These are phyloP conservation scores for Karalla daura DNA, from an alignment of 2,797 vertebrate species.

Conservation along the genomic window DNA sequence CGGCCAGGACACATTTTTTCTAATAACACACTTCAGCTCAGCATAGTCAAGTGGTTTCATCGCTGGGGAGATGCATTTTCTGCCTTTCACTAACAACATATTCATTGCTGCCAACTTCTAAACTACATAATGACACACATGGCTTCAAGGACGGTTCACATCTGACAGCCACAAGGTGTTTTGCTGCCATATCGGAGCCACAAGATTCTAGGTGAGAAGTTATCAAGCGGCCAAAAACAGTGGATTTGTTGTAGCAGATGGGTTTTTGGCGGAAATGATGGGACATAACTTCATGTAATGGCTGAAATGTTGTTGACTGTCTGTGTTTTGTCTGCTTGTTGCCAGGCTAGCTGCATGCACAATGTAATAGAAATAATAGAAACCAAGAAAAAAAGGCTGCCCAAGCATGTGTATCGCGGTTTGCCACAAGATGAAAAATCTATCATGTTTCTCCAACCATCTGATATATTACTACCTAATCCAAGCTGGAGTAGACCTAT, in stretches of 20 bases:
- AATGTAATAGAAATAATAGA: neutral
- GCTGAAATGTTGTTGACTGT: neutral
- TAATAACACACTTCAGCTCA: slow-evolving; percentile 43
- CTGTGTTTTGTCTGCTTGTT: neutral
- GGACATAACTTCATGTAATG: neutral
- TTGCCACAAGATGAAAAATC: no score
- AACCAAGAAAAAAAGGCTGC: neutral
- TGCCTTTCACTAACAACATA: slow-evolving; percentile 15
- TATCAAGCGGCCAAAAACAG: neutral
- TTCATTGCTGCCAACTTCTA: slow-evolving; percentile 3
- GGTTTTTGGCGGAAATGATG: neutral
- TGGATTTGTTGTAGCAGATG: neutral
- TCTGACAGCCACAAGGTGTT: neutral
- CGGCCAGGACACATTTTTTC: slow-evolving; percentile 10
- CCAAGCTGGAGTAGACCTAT: neutral
- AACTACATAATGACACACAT: slow-evolving; percentile 26
- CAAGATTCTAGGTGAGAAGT: neutral
- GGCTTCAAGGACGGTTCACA: neutral
- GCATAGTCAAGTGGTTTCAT: neutral
- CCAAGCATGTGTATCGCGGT: no score
- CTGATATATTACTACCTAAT: neutral
- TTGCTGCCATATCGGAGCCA: neutral
- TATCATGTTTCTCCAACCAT: no score
- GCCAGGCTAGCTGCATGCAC: neutral
- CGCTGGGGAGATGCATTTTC: neutral